Evolutionary conservation across 2,113 vertebrate species (phyloP), one percentile per base, ranked within the genome.

Genomic region (Athene noctua): DNA sequence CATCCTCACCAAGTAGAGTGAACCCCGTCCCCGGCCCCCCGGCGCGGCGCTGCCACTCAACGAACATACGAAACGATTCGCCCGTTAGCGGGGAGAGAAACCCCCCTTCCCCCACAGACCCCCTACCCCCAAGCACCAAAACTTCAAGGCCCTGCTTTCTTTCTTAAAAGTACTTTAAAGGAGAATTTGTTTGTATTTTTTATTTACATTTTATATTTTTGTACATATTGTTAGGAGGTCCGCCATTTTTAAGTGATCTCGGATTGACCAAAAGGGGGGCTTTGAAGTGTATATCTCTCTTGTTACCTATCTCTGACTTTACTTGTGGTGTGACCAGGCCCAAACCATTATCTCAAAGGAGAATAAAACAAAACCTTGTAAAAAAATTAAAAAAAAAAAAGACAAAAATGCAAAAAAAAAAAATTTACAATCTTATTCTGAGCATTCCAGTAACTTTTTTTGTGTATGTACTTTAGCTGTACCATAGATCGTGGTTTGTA

Each of bases 171-270:
- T 98, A 98, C 98, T 98, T 98, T 98, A 98, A 99, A 98, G 98
- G 98, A 99, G 98, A 98, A 99, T n/a, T n/a, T n/a, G n/a, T 99
- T 99, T 98, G 99, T 99, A 99, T 99, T 99, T 99, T 98, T 99
- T 99, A 99, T 99, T 99, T 99, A 99, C 99, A 99, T 99, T 99
- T n/a, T n/a, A n/a, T 99, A 99, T 99, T 99, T 99, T 99, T 99
- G 99, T 99, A 99, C 98, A 99, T 99, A 99, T 98, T n/a, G n/a
- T 99, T 99, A 98, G 97, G 98, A 98, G 98, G 98, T 98, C 98
- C 94, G 97, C 98, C 98, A 98, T 98, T 98, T 97, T n/a, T n/a
- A n/a, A 97, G 98, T 98, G 98, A 99, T 98, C 98, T 98, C 97
- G 96, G 98, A 98, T 97, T 98, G 98, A 99, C 98, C 98, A 99